Evolutionary conservation across 2,113 vertebrate species (phyloP), one percentile per base, ranked within the genome.

Genomic region (Microtus richardsoni): DNA sequence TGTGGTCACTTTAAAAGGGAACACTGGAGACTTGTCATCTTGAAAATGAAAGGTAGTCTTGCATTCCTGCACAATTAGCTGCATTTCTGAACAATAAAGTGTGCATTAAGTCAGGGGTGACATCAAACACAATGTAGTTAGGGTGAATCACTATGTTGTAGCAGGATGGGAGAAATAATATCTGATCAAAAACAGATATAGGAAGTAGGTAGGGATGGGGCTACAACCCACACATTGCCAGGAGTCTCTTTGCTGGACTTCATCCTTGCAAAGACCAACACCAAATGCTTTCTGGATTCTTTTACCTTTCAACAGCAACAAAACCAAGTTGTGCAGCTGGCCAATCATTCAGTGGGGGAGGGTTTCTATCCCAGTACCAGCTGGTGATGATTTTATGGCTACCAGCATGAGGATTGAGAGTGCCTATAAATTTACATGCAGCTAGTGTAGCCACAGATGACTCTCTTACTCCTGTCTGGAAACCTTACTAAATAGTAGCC

Each of bases 331-430:
- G 68, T 49, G 77, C 90, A 95, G 94, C 95, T 97, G 96, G 94
- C 88, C 73, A 75, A 75, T 86, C 71, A 86, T 96, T n/a, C n/a
- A n/a, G n/a, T n/a, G n/a, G n/a, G n/a, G n/a, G n/a, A n/a, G n/a
- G n/a, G n/a, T n/a, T n/a, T 97, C 91, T 94, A 91, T 97, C 80
- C 91, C 94, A 95, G 95, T 89, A 98, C 97, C 97, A 98, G 96
- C 97, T 97, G 97, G 97, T 97, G 97, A 97, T 97, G 98, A 97
- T 90, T 98, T 98, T 98, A 98, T 98, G 97, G 89, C 96, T 97
- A 97, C 96, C 96, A 97, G 97, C 97, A 89, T 89, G 96, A 98
- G 97, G 97, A 98, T 97, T 98, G 98, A 98, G 97, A 97, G 98
- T 90, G 77, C 91, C 97, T 98, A 97, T 97, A 97, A 97, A 98